These are phyloP conservation scores for Drosophila watanabei DNA, from an alignment of 1,140 invertebrate genomes.

Conservation along the genomic window DNA sequence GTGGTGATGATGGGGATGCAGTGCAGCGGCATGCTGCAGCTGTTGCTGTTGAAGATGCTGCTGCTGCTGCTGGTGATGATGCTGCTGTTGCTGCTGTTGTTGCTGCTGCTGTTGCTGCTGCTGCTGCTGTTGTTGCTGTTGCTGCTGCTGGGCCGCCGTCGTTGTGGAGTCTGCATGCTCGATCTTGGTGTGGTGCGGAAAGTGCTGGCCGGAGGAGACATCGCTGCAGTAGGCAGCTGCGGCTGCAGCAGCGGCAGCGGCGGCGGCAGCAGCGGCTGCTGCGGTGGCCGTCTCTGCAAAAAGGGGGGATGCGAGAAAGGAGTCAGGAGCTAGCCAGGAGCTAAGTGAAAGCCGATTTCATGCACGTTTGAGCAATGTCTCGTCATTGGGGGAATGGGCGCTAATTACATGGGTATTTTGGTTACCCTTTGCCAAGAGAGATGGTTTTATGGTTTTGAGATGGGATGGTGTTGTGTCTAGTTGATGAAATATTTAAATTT, in stretches of 20 bases:
- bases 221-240: slow-evolving; percentile 75
- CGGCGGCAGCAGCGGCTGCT: slow-evolving; percentile 59
- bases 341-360: slow-evolving; percentile 67
- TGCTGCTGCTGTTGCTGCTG: slow-evolving; percentile 56
- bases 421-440: slow-evolving; percentile 23
- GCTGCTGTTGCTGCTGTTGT: slow-evolving; percentile 61
- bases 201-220: slow-evolving; percentile 68
- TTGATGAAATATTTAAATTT: background rate
- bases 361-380: slow-evolving; percentile 62
- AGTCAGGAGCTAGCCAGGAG: slow-evolving; percentile 34
- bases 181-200: slow-evolving; percentile 75
- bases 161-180: slow-evolving; percentile 79
- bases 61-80: slow-evolving; percentile 43
- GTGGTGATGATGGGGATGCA: slow-evolving; percentile 63
- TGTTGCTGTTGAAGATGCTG: slow-evolving; percentile 49
- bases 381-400: slow-evolving; percentile 17
- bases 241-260: slow-evolving; percentile 57
- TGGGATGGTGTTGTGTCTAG: background rate
- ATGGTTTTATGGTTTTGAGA: background rate
- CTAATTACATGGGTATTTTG: slow-evolving; percentile 55
- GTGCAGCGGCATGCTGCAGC: slow-evolving; percentile 53
- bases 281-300: slow-evolving; percentile 54
- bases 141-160: slow-evolving; percentile 55
- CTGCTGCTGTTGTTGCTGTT: slow-evolving; percentile 44
- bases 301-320: slow-evolving; percentile 35